Evolutionary conservation across 2,888 invertebrate species (phyloP), one percentile per base, ranked within the genome.

Genomic region (Melanostoma mellinum): DNA sequence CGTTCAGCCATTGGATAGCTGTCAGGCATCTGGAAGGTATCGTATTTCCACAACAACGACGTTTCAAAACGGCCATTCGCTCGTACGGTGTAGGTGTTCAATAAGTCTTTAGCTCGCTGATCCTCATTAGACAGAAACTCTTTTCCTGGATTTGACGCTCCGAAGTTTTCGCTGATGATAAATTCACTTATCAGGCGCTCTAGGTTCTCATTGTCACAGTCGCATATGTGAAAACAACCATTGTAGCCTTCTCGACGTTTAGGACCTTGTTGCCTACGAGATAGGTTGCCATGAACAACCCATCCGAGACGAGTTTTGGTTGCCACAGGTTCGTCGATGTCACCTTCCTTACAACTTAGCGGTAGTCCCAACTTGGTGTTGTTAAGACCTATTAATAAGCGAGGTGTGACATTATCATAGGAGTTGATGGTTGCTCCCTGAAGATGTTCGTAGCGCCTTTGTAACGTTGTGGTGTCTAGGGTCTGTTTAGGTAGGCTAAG

Each of bases 1-100:
- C 65, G 9, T 42, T 52, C 20, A 5, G 52, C 52, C 32, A 60
- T 44, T 6, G 60, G 60, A 9, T 44, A n/a, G 33, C 65, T 65
- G 32, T 52, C 44, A 32, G 65, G 65, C 32, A 65, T 20, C 20
- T 20, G 20, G 20, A 20, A 20, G 20, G 20, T 20, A 20, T 20
- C 20, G 20, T 20, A 20, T 20, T 20, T 20, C 20, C 20, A 20
- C 20, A 20, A 20, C 20, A 20, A 20, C 20, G 20, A 20, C 20
- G 20, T 20, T 20, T 20, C 20, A 20, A 20, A 20, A 20, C 20
- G 20, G 20, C 20, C 20, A 20, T 20, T 20, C 20, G 20, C 20
- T 20, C 20, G 20, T 20, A 20, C 20, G 20, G 20, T 20, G 20
- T 20, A 20, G 20, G 20, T 20, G 20, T 20, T 20, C 20, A 20